Evolutionary conservation across 2,888 invertebrate genomes (phyloP).

Genomic region (Erynnis tages): DNA sequence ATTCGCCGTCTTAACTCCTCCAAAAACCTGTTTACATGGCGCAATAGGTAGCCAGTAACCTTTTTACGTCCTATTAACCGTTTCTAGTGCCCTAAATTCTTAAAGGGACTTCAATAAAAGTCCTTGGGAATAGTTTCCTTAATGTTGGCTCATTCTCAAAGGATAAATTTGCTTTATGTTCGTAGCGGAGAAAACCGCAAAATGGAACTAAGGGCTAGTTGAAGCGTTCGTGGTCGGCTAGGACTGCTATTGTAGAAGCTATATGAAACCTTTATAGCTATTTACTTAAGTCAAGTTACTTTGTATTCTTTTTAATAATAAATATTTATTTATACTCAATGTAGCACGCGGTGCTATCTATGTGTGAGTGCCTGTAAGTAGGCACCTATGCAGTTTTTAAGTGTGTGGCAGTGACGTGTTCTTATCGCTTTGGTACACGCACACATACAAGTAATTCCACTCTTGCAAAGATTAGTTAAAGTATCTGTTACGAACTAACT

Average conservation of each 20-base stretch:
- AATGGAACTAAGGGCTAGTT: conserved; percentile 36
- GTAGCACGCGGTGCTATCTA: no score
- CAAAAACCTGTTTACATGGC: background rate
- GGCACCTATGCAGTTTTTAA: no score
- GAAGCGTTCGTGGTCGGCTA: conserved; percentile 34
- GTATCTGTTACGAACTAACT: no score
- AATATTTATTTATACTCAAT: no score
- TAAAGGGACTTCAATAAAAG: conserved; percentile 23
- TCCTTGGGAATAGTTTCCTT: conserved; percentile 29
- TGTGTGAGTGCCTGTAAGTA: no score
- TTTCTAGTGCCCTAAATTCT: conserved; percentile 21
- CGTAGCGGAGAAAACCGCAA: conserved; percentile 33
- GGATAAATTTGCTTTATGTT: conserved; percentile 33
- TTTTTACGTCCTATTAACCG: conserved; percentile 19
- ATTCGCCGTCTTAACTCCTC: background rate
- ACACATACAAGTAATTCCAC: no score
- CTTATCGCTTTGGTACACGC: no score
- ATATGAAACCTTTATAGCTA: no score
- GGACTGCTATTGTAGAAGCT: background rate
- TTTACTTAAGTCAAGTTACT: no score
- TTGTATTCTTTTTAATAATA: no score
- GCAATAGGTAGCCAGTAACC: conserved; percentile 5
- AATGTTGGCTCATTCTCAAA: conserved; percentile 29
- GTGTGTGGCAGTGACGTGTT: no score
- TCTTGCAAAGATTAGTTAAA: no score